Evolutionary conservation across 2,113 vertebrate species (phyloP).

Genomic region (Pao palembangensis): DNA sequence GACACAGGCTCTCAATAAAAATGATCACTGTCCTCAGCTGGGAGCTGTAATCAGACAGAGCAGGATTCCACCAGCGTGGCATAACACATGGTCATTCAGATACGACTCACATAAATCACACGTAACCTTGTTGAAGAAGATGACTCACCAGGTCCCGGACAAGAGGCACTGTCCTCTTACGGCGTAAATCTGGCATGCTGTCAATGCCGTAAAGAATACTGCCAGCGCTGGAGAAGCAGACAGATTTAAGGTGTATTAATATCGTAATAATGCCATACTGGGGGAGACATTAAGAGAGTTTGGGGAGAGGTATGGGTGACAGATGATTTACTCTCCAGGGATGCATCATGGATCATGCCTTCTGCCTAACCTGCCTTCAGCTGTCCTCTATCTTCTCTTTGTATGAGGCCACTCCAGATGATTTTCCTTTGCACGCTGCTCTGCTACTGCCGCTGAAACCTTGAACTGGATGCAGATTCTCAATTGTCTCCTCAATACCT

Average conservation of each 20-base stretch:
- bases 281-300: conserved; percentile 63
- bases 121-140: conserved; percentile 68
- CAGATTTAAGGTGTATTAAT: conserved; percentile 77
- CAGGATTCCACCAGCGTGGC: conserved; percentile 40
- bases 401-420: conserved; percentile 8
- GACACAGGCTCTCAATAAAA: conserved; percentile 13
- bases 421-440: too few species aligned
- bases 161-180: conserved; percentile 93
- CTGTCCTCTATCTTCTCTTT: conserved; percentile 19
- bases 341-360: conserved; percentile 59
- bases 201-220: conserved; percentile 95
- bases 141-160: conserved; percentile 95
- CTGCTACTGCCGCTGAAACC: too few species aligned
- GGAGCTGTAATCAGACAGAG: conserved; percentile 35
- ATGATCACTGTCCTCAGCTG: conserved; percentile 22
- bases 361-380: conserved; percentile 42
- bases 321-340: conserved; percentile 67
- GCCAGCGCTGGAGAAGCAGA: conserved; percentile 77
- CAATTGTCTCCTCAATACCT: background rate
- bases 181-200: conserved; percentile 97
- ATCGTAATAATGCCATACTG: conserved; percentile 75
- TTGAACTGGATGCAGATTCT: too few species aligned
- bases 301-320: conserved; percentile 13
- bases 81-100: conserved; percentile 49
- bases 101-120: conserved; percentile 69